Evolutionary conservation across 2,113 vertebrate genomes (phyloP), one percentile per base, ranked within the genome.

Genomic region (Chionis minor): DNA sequence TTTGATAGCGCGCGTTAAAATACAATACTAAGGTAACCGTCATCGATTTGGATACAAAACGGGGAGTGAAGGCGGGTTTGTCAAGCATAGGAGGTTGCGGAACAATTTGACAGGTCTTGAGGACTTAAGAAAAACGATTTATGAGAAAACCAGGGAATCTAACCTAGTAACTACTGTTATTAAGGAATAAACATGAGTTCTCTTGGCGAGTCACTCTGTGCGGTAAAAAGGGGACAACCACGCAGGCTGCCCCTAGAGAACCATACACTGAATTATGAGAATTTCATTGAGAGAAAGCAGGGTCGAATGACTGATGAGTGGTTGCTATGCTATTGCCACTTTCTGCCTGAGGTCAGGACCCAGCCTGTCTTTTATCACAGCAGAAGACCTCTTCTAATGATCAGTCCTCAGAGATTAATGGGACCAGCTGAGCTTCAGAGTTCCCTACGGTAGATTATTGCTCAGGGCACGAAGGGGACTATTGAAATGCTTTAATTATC

Each of bases 401-500:
- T 69, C 73, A 72, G 58, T 35, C 89, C 65, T 94, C 78, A 49
- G 65, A 81, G 73, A 92, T 92, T 93, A 81, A 83, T 63, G 63
- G 74, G 78, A 47, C 44, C 27, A 71, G 77, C 22, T 95, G 81
- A 92, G 40, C 58, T 94, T 70, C 74, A 62, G 67, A 95, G 62
- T 26, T 78, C 73, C 58, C 42, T 23, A 12, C 81, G 69, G 61
- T 81, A 80, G 30, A 49, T 77, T 40, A 77, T 56, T 80, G 63
- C 47, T 77, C 51, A 67, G 33, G 45, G 49, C 88, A 56, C 2
- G 7, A 55, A 54, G 2, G 45, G 59, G 59, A 63, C 35, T 28
- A 42, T 13, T 77, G 74, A 91, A 88, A 92, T 81, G 24, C 47
- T 86, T 92, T 90, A 91, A 95, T 96, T 96, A 94, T 81, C 81